Evolutionary conservation across 2,113 vertebrate genomes (phyloP), one percentile per base, ranked within the genome.

Genomic region (Toxostoma redivivum): DNA sequence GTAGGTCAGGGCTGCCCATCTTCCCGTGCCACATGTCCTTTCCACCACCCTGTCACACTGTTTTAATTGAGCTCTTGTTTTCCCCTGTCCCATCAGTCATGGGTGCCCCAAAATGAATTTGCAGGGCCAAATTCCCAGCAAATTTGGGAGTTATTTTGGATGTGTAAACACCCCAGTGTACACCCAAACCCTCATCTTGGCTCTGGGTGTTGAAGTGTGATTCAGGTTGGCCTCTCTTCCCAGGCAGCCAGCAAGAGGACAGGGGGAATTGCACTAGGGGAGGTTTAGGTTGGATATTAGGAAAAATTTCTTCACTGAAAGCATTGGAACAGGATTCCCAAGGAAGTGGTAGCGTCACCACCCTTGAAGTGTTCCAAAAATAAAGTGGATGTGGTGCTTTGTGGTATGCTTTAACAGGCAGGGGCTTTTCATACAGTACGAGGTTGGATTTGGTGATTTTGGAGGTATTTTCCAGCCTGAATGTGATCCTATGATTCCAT

Each of bases 1-100:
- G 98, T 98, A 93, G 76, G 98, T 97, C 11, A 5, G 21, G 23
- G 31, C 31, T 80, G 25, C 22, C 16, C 4, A 0, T 22, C 53
- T 54, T 76, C 15, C 28, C 1, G 0, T 6, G 2, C 35, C 27
- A 8, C 0, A 0, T 40, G 22, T 31, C 9, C 5, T 17, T 20
- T 45, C 70, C 53, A 50, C 9, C 23, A 24, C 44, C 11, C 1
- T 0, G n/a, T 51, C 1, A 2, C 8, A 2, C 12, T 15, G 10
- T 38, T 83, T 77, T 24, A 66, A 53, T 2, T 10, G 16, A 56
- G 53, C 6, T 28, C 54, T 61, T 67, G 14, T 31, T 23, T 11
- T 4, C 15, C 17, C 24, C 38, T 27, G 20, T 35, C 38, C 35
- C 1, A 0, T 58, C 65, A 14, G 14, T 17, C 12, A 2, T 5